These are phyloP conservation scores for Leptinotarsa texana DNA, from an alignment of 1,140 invertebrate species.

Conservation along the genomic window DNA sequence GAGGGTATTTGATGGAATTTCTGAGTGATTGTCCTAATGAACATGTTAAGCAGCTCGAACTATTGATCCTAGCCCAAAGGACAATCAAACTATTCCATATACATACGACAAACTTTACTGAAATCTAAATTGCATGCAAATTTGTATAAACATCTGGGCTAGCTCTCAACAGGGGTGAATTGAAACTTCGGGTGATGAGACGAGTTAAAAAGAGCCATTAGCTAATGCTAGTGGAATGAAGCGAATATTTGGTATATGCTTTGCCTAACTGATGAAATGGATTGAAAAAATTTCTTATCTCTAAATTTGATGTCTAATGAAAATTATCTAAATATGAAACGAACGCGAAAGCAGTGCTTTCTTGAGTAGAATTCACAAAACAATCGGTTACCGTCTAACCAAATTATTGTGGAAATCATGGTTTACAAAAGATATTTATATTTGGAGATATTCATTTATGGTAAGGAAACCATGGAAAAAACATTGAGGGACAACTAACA, in stretches of 20 bases:
- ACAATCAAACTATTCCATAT: slow-evolving; percentile 6
- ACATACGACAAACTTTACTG: slow-evolving; percentile 5
- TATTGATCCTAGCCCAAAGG: slow-evolving; percentile 19
- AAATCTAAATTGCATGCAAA: slow-evolving; percentile 36
- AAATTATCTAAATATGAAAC: neutral
- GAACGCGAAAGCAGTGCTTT: too few relatives aligned
- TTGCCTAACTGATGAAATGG: neutral
- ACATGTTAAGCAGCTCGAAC: slow-evolving; percentile 30
- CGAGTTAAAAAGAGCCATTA: neutral
- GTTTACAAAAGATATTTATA: too few relatives aligned
- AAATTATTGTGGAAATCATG: too few relatives aligned
- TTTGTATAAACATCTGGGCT: slow-evolving; percentile 28
- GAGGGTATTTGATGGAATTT: neutral
- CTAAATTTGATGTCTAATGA: neutral
- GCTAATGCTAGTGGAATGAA: slow-evolving; percentile 8
- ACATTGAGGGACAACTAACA: too few relatives aligned
- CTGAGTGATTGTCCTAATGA: slow-evolving; percentile 26
- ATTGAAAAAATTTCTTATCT: neutral
- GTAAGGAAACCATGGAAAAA: too few relatives aligned
- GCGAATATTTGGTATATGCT: too few relatives aligned
- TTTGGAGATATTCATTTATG: too few relatives aligned
- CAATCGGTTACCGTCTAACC: too few relatives aligned
- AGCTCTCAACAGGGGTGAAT: neutral
- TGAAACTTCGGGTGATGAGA: slow-evolving; percentile 8
- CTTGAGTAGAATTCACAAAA: too few relatives aligned